Evolutionary conservation across 2,113 vertebrate species (phyloP).

Genomic region (Peromyscus californicus): DNA sequence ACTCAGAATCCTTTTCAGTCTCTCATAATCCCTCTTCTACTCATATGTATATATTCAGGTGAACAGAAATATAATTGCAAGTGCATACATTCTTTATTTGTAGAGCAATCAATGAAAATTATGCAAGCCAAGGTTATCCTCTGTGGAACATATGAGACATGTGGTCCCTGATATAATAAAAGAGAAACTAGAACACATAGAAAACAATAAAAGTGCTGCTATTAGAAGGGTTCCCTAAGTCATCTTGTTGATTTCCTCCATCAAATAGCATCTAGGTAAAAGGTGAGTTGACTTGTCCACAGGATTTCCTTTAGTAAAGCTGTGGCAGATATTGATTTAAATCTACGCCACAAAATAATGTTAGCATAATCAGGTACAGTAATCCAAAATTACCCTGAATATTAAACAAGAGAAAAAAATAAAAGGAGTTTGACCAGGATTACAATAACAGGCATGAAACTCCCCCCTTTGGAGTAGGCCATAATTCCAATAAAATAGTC

Average conservation of each 20-base stretch:
- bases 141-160: not conserved
- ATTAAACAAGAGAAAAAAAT: no score
- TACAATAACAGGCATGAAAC: not conserved
- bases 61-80: not conserved
- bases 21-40: not conserved
- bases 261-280: not conserved
- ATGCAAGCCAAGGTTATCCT: not conserved
- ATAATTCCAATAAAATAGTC: not conserved
- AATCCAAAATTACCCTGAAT: not conserved
- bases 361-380: not conserved
- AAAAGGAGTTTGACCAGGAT: not conserved
- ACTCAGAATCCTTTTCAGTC: not conserved
- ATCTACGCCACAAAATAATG: not conserved
- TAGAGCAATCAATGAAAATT: slow-evolving; percentile 32
- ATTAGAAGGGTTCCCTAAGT: not conserved
- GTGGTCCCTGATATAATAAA: not conserved
- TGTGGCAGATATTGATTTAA: not conserved
- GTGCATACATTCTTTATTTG: not conserved
- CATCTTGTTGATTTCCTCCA: not conserved
- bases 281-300: not conserved
- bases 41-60: not conserved
- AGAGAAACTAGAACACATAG: not conserved
- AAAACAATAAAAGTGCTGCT: not conserved
- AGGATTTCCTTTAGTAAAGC: not conserved
- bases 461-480: not conserved